These are phyloP conservation scores for Gadopsis bispinosus DNA, from an alignment of 2,797 vertebrate genomes.

Conservation along the genomic window DNA sequence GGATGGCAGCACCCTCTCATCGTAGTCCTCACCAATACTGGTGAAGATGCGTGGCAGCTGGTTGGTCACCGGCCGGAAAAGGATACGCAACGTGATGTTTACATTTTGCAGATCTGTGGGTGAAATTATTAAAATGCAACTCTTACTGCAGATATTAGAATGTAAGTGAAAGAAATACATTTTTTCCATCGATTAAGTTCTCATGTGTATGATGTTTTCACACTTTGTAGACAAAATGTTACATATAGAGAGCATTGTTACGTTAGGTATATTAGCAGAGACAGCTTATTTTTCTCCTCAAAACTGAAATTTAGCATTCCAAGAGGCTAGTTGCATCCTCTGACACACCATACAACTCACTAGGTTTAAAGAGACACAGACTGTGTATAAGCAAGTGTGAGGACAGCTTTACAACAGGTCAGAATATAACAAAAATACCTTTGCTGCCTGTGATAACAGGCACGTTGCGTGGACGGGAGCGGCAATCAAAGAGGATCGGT, in stretches of 20 bases:
- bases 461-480: slow-evolving; percentile 94
- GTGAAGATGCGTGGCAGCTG: slow-evolving; percentile 95
- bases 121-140: not conserved
- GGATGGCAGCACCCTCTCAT: slow-evolving; percentile 95
- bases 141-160: not conserved
- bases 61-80: slow-evolving; percentile 91
- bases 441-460: slow-evolving; percentile 98
- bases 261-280: not conserved
- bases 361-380: not conserved
- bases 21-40: slow-evolving; percentile 97
- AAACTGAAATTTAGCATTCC: not conserved
- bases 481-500: slow-evolving; percentile 96
- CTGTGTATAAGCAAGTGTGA: not conserved
- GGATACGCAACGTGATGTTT: slow-evolving; percentile 96
- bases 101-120: slow-evolving; percentile 96
- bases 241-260: not conserved
- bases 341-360: not conserved
- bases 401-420: not conserved
- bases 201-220: not conserved
- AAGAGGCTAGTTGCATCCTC: not conserved
- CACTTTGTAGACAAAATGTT: not conserved
- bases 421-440: slow-evolving; percentile 82
- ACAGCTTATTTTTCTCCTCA: not conserved
- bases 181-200: not conserved
- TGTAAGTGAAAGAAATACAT: not conserved